Base-by-base conservation (phyloP, 2,888 invertebrate genomes). In the Dolichopus griseipennis region DNA sequence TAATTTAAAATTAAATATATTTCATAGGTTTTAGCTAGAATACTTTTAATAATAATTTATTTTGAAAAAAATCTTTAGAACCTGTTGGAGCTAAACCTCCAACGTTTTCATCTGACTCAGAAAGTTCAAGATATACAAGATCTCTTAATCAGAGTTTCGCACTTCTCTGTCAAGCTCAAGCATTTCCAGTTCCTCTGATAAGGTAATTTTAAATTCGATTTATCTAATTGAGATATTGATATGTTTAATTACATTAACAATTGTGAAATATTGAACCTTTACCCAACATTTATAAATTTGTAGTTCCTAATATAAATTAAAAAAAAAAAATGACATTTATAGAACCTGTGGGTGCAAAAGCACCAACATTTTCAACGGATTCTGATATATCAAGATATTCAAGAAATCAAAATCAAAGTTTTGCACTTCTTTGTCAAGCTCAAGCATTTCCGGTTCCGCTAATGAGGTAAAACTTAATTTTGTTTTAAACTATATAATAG, bases 361-460 rank as follows among this genome's bases (percentile, higher is more conserved):
- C 82, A 22, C 85, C 85, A n/a, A 83, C 84, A 72, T 82, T 85
- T 72, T 81, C 84, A 68, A 78, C 83, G 34, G 83, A 83, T 61
- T 86, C 87, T 69, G 83, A 83, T 76, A 81, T 81, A 73, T 82
- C 79, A 68, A 82, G 83, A 67, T 77, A 83, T 70, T 76, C 79
- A 62, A 74, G 81, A 70, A 73, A 77, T 27, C 73, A 73, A 69
- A 81, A 78, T 43, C 77, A 80, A 66, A 81, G 83, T 68, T 81
- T 86, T 72, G 83, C 84, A 65, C 78, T 88, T 69, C 78, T 87
- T 67, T 88, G 88, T 76, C 85, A 86, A 72, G 86, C 87, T 66
- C 87, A 88, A 78, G 87, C 84, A 20, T 84, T 81, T 79, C 89
- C 89, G 66, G 85, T 88, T 73, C 89, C 89, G 73, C 75, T 85